phyloP scores from a whole-genome alignment of 2,113 vertebrate genomes.

The Tylochromis polylepis region DNA sequence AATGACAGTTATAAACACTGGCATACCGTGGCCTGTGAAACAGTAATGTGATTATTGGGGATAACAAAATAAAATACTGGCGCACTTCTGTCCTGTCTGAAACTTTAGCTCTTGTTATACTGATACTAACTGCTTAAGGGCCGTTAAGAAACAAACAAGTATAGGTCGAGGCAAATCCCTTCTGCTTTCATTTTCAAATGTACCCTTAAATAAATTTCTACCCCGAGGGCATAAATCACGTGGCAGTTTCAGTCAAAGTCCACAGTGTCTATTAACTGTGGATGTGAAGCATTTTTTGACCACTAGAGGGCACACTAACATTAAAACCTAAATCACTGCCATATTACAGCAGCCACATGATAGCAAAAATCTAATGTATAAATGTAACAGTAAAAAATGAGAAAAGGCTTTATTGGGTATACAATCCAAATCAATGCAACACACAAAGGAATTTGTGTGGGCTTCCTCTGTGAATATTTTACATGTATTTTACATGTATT shows the following conservation, averaged over 20 bases:
- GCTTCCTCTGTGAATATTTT: neutral
- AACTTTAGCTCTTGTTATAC: neutral
- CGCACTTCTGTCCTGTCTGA: neutral
- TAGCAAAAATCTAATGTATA: neutral
- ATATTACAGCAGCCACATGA: neutral
- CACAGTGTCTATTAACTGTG: neutral
- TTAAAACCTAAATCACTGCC: neutral
- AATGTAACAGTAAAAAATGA: neutral
- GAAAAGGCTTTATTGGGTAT: neutral
- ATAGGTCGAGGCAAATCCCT: neutral
- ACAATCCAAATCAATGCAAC: neutral
- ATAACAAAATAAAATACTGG: neutral
- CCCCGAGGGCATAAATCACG: neutral
- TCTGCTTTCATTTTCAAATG: neutral
- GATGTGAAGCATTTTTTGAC: neutral
- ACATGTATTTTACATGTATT: neutral
- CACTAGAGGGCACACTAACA: slow-evolving; percentile 43
- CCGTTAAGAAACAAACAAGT: neutral
- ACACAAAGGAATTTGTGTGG: neutral
- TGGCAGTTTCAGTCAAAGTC: neutral
- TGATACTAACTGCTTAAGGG: neutral
- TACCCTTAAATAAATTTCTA: neutral
- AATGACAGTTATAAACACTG: neutral
- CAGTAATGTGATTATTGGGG: neutral
- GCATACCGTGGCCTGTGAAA: no score